These are phyloP conservation scores for Eucriotettix oculatus DNA, from an alignment of 2,888 invertebrate genomes.

Conservation along the genomic window DNA sequence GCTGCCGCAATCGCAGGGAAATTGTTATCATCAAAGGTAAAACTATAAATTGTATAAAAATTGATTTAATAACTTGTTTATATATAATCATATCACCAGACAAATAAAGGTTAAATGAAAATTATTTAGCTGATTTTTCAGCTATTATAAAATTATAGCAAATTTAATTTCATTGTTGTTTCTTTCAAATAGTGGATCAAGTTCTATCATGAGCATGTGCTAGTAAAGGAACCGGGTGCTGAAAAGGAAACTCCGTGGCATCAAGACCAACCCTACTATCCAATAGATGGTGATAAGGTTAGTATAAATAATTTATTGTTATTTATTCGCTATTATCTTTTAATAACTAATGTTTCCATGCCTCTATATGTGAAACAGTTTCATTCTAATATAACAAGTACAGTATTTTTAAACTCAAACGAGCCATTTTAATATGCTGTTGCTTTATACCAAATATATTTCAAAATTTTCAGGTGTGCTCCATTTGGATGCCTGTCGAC, in stretches of 20 bases:
- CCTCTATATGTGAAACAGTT: background rate
- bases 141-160: background rate
- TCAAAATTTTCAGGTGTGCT: slow-evolving; percentile 13
- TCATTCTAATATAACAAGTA: background rate
- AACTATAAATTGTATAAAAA: too few species aligned
- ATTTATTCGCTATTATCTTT: background rate
- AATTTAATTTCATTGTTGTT: background rate
- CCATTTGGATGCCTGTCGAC: slow-evolving; percentile 22
- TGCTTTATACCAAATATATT: background rate
- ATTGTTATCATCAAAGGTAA: slow-evolving; percentile 14
- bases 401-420: background rate
- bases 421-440: background rate
- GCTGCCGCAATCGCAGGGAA: slow-evolving; percentile 18
- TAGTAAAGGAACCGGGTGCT: slow-evolving; percentile 19
- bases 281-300: slow-evolving; percentile 18
- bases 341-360: background rate
- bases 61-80: slow-evolving; percentile 5
- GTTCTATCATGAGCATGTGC: slow-evolving; percentile 21
- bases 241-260: slow-evolving; percentile 20
- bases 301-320: background rate
- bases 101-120: too few species aligned
- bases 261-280: slow-evolving; percentile 21
- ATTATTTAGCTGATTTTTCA: background rate
- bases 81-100: too few species aligned
- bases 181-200: slow-evolving; percentile 4